These are phyloP conservation scores for Aethina tumida DNA, from an alignment of 1,140 invertebrate genomes.

Conservation along the genomic window DNA sequence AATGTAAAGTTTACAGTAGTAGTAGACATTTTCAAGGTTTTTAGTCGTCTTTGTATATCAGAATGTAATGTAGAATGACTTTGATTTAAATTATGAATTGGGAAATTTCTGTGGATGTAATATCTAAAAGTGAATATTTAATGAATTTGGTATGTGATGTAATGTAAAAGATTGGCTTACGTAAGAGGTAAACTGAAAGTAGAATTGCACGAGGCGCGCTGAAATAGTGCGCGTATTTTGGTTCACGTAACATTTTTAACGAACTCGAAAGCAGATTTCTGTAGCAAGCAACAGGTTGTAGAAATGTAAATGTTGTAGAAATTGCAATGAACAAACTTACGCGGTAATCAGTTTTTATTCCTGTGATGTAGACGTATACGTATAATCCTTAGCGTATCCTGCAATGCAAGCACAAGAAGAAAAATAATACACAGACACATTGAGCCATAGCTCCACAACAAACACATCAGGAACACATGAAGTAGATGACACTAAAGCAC, in stretches of 20 bases:
- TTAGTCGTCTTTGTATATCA: too few species aligned
- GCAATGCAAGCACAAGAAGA: conserved; percentile 26
- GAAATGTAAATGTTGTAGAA: conserved; percentile 7
- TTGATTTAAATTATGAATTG: too few species aligned
- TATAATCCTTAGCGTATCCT: conserved; percentile 23
- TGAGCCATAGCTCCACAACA: conserved; percentile 30
- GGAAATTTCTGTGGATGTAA: too few species aligned
- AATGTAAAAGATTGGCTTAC: conserved; percentile 23
- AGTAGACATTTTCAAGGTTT: too few species aligned
- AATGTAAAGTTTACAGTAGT: too few species aligned
- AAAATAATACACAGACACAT: conserved; percentile 21
- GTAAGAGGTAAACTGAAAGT: conserved; percentile 23
- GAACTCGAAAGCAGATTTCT: conserved; percentile 9
- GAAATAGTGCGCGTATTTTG: conserved; percentile 21
- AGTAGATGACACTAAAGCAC: too few species aligned
- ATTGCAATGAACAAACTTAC: conserved; percentile 14
- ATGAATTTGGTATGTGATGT: conserved; percentile 21
- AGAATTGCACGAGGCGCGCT: conserved; percentile 27
- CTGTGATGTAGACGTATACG: conserved; percentile 24
- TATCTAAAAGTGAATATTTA: too few species aligned
- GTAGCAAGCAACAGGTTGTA: conserved; percentile 21
- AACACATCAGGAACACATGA: too few species aligned
- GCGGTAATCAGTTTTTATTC: conserved; percentile 15
- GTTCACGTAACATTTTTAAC: conserved; percentile 7
- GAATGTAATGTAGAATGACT: too few species aligned